A percentile compares a stretch with the other conserved stretches of the same genome.
Conservation (phyloP, 2,888 invertebrate genomes). For the Cephus rjabovi region DNA sequence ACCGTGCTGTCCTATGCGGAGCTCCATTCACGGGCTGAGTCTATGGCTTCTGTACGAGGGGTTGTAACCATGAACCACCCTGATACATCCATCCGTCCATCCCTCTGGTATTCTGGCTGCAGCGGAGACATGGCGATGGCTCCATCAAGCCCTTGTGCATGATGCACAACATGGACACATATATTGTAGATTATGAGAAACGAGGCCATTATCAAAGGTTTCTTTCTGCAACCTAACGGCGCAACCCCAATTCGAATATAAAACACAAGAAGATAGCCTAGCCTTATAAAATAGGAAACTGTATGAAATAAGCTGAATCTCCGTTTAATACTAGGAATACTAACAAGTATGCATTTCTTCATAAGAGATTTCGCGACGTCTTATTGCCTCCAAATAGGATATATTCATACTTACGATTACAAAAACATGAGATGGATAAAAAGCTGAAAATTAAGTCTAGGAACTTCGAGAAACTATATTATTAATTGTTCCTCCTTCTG, state of each 20-base stretch:
- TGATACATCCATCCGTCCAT: neutral
- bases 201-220: neutral
- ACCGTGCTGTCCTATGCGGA: slow-evolving; percentile 28
- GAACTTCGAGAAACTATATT: too few species aligned
- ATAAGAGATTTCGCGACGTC: too few species aligned
- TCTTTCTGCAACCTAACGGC: neutral
- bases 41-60: neutral
- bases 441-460: too few species aligned
- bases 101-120: neutral
- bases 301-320: too few species aligned
- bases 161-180: neutral
- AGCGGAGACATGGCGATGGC: neutral
- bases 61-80: neutral
- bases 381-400: too few species aligned
- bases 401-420: too few species aligned
- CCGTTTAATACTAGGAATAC: too few species aligned
- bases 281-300: too few species aligned
- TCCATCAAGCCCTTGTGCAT: neutral
- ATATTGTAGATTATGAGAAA: neutral
- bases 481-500: too few species aligned
- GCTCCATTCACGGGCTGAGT: slow-evolving; percentile 17
- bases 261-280: too few species aligned
- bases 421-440: too few species aligned
- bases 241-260: neutral
- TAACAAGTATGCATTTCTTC: too few species aligned